Base-by-base conservation (phyloP, 2,113 vertebrate genomes). In the Cygnus atratus region DNA sequence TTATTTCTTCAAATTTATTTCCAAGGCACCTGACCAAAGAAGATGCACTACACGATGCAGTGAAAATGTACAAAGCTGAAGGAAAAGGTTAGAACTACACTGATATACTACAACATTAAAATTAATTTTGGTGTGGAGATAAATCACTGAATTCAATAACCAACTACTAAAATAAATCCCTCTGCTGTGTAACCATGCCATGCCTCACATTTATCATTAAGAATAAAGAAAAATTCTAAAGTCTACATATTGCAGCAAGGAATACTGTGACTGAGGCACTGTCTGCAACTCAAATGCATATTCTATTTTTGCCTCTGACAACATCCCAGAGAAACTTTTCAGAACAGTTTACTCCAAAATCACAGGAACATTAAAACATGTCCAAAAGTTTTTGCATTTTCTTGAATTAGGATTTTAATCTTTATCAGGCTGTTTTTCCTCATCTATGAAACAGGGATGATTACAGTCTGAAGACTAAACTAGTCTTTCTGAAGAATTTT, bases 301-400 rank as follows among this genome's bases (percentile, higher is more conserved):
- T 70, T 88, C 54, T 89, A n/a, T 82, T 96, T 93, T 92, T 48
- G 74, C 25, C 26, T 91, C 41, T 84, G 44, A 89, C 70, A 58
- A 58, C 31, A 22, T 50, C 71, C 55, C 87, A 85, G n/a, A 85
- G 74, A 94, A 78, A 94, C 54, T 59, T 71, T 66, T 62, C 33
- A 15, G 22, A 75, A 41, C 1, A n/a, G 25, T 43, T 84, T 29
- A 44, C 48, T 74, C 43, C 92, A 94, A 93, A 96, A 79, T 89
- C 58, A 63, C 50, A 65, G 14, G 24, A 92, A 87, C 7, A 41
- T 25, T 85, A 55, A 62, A 68, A 79, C 13, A 46, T 0, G 0
- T 37, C 21, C 48, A 73, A 17, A 48, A 70, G 48, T 15, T 80
- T 75, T 37, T 57, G 24, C 1, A 0, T 58, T 63, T 55, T 28